phyloP scores from a whole-genome alignment of 2,113 vertebrate genomes.

The Jacana jacana region DNA sequence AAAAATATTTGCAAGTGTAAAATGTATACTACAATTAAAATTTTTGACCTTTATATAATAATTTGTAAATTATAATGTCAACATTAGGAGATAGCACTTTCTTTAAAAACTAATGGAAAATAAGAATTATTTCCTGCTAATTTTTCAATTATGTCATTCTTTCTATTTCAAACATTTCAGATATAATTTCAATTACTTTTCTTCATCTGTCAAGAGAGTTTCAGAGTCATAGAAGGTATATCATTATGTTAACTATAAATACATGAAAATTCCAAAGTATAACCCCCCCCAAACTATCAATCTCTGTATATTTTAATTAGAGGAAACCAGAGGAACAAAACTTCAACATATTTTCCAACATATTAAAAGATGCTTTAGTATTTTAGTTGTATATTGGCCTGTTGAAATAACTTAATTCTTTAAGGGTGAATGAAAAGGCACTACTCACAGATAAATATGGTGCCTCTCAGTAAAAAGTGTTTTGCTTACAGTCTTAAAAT shows the following conservation, averaged over 20 bases:
- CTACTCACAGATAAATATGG: not conserved
- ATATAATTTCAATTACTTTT: not conserved
- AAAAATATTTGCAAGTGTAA: not conserved
- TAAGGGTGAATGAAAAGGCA: not conserved
- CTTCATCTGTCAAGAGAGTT: not conserved
- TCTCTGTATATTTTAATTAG: not conserved
- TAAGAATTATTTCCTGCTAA: not conserved
- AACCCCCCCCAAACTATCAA: not conserved
- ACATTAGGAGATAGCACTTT: not conserved
- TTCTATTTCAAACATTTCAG: not conserved
- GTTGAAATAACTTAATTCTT: not conserved
- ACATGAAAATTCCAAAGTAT: not conserved
- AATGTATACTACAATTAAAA: not conserved
- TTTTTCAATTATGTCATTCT: not conserved
- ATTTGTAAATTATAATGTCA: not conserved
- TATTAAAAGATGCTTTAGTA: not conserved
- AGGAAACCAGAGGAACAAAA: not conserved
- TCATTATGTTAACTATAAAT: not conserved
- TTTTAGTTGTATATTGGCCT: not conserved
- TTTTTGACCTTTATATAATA: not conserved
- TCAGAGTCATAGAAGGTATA: not conserved
- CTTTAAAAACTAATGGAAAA: not conserved
- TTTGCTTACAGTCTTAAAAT: not conserved
- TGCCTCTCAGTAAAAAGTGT: not conserved
- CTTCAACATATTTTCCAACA: not conserved